Evolutionary conservation across 1,140 invertebrate genomes (phyloP).

Genomic region (Contarinia nasturtii): DNA sequence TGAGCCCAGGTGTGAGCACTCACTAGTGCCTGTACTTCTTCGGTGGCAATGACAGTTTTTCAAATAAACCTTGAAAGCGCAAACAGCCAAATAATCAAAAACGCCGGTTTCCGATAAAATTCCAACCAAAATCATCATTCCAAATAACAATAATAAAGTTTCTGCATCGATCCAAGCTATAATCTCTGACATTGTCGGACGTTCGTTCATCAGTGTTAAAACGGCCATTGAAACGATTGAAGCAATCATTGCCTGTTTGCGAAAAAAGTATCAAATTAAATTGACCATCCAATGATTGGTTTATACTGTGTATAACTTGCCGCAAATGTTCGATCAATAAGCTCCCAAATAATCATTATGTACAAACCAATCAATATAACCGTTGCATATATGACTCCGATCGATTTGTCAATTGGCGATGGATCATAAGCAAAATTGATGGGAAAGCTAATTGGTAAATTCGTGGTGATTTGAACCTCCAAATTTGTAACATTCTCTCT

Average conservation of each 20-base stretch:
- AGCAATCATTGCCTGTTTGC: conserved; percentile 36
- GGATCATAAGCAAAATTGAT: conserved; percentile 38
- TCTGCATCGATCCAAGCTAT: conserved; percentile 71
- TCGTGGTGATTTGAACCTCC: conserved; percentile 28
- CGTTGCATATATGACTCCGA: conserved; percentile 52
- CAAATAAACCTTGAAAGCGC: conserved; percentile 37
- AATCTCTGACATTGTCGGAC: conserved; percentile 47
- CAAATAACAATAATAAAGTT: conserved; percentile 59
- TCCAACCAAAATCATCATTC: conserved; percentile 75
- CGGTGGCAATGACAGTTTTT: not conserved
- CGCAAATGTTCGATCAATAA: conserved; percentile 61
- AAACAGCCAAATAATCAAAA: conserved; percentile 61
- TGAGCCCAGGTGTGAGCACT: too few species aligned
- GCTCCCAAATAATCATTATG: conserved; percentile 68
- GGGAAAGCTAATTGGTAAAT: conserved; percentile 32
- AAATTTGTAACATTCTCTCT: conserved; percentile 6
- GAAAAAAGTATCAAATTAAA: conserved; percentile 36
- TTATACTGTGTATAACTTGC: too few species aligned
- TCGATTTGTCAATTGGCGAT: conserved; percentile 36
- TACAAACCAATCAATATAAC: conserved; percentile 55
- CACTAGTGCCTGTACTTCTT: too few species aligned
- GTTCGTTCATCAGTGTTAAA: conserved; percentile 42
- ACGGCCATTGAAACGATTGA: conserved; percentile 49
- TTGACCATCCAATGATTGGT: conserved; percentile 52
- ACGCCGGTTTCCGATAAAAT: conserved; percentile 67